Conservation (phyloP, 1,140 invertebrate genomes). For the Lepidurus packardi region DNA sequence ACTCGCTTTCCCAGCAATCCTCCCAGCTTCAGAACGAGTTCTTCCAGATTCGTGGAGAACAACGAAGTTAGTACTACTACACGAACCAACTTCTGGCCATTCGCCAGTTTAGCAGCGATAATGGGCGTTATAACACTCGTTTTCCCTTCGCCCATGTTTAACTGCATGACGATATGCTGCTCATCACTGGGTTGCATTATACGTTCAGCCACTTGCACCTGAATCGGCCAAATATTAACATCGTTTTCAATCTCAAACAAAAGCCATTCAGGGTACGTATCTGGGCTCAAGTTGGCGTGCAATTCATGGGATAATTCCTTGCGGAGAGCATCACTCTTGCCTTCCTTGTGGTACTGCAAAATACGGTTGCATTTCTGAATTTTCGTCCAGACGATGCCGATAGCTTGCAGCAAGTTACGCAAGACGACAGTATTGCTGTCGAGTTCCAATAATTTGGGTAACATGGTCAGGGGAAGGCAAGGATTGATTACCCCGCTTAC, state of each 20-base stretch:
- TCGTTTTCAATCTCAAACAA: slow-evolving; percentile 37
- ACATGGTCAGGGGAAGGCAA: no score
- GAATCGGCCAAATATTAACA: slow-evolving; percentile 33
- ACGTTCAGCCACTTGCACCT: slow-evolving; percentile 35
- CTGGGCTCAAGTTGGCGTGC: slow-evolving; percentile 34
- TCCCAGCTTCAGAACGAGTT: slow-evolving; percentile 33
- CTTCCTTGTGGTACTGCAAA: neutral
- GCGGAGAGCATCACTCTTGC: neutral
- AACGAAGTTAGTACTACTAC: slow-evolving; percentile 36
- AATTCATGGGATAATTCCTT: neutral
- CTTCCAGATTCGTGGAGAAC: slow-evolving; percentile 33
- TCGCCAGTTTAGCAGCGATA: slow-evolving; percentile 33
- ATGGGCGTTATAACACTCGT: slow-evolving; percentile 38
- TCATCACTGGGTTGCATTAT: slow-evolving; percentile 32
- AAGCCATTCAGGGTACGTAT: slow-evolving; percentile 36
- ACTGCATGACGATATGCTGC: slow-evolving; percentile 35
- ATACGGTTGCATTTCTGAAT: neutral
- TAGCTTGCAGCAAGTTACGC: neutral
- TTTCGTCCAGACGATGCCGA: neutral
- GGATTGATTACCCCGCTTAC: no score
- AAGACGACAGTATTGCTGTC: no score
- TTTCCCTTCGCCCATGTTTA: slow-evolving; percentile 39
- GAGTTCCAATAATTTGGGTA: no score
- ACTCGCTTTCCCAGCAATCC: slow-evolving; percentile 36
- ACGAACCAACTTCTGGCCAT: slow-evolving; percentile 32